Evolutionary conservation across 2,797 vertebrate genomes (phyloP).

Genomic region (Alauda arvensis): DNA sequence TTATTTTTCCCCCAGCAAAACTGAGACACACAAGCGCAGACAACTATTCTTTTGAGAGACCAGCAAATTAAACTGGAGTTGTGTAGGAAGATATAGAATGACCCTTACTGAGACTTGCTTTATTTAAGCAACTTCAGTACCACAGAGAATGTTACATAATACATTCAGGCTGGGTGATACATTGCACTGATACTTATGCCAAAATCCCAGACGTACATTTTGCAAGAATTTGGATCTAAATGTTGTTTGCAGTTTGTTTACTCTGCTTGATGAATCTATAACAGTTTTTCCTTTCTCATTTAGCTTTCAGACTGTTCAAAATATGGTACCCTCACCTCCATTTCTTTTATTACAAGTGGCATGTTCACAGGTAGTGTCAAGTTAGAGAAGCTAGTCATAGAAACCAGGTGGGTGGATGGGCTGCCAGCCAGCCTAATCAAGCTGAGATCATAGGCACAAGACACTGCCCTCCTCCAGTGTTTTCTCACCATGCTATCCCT

Average conservation of each 20-base stretch:
- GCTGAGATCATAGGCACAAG: slow-evolving; percentile 34
- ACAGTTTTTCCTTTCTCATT: background rate
- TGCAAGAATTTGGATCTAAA: background rate
- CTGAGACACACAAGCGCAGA: background rate
- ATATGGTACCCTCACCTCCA: background rate
- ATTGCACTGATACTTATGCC: background rate
- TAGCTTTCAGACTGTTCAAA: background rate
- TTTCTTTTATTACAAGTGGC: background rate
- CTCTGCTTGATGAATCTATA: background rate
- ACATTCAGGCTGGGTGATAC: background rate
- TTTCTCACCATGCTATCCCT: background rate
- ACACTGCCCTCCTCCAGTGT: background rate
- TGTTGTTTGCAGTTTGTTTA: background rate
- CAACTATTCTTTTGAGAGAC: background rate
- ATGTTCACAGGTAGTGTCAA: background rate
- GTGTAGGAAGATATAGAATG: background rate
- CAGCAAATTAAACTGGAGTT: background rate
- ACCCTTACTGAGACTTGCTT: background rate
- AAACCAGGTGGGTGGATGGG: background rate
- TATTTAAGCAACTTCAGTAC: background rate
- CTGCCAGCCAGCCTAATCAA: background rate
- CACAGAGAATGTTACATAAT: background rate
- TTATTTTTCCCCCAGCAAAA: background rate
- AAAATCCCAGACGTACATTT: background rate
- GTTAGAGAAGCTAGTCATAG: background rate